A percentile compares a stretch with the other conserved stretches of the same genome.
These are phyloP conservation scores for Picathartes gymnocephalus DNA, from an alignment of 2,113 vertebrate species.

Conservation along the genomic window DNA sequence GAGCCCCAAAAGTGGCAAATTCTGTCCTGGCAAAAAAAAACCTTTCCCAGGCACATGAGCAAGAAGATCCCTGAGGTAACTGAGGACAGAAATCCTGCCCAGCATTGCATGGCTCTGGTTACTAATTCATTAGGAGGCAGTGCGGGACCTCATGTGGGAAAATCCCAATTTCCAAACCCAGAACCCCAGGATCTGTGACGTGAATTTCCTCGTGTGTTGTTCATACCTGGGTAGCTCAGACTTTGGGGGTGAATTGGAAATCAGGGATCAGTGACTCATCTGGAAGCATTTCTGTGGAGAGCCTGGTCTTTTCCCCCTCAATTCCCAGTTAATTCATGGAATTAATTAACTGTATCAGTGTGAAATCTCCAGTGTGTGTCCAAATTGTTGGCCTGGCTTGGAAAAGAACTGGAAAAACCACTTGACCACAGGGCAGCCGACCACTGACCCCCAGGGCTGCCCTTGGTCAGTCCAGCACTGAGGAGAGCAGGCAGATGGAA, in stretches of 20 bases:
- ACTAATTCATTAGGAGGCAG: not conserved
- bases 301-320: not conserved
- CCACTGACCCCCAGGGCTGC: not conserved
- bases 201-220: not conserved
- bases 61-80: not conserved
- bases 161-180: slow-evolving; percentile 16
- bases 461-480: not conserved
- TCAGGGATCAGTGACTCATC: not conserved
- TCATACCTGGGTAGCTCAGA: not conserved
- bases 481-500: not conserved
- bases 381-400: not conserved
- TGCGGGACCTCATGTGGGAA: not conserved
- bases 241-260: not conserved
- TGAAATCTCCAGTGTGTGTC: not conserved
- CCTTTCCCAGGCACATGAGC: not conserved
- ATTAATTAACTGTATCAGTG: not conserved
- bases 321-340: not conserved
- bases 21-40: not conserved
- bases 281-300: not conserved
- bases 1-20: not conserved
- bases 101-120: not conserved
- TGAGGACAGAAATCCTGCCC: not conserved
- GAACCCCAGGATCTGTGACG: not conserved
- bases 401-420: not conserved
- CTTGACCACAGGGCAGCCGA: not conserved